Percentiles rank a stretch among this genome's conserved stretches.
phyloP scores from a whole-genome alignment of 2,888 invertebrate species.

The Cataglyphis albicans region DNA sequence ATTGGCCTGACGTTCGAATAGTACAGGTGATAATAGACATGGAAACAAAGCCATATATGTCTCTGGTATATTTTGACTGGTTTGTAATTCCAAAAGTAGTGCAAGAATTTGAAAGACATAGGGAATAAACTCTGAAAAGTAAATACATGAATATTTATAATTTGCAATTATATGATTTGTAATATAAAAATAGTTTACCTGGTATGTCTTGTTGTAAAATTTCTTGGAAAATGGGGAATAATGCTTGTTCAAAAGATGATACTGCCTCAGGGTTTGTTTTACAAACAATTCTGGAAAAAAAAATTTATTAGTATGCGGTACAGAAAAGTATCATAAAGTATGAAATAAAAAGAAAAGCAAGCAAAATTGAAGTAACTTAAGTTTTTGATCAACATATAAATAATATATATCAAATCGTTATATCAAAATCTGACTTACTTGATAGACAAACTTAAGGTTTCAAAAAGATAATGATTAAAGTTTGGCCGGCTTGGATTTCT shows the following conservation, averaged over 20 bases:
- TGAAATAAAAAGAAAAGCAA: conserved; percentile 1
- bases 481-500: conserved; percentile 98
- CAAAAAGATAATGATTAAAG: conserved; percentile 99
- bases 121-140: conserved; percentile 95
- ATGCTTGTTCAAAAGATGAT: conserved; percentile 94
- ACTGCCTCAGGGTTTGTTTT: conserved; percentile 93
- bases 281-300: conserved; percentile 91
- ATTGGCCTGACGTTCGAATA: conserved; percentile 98
- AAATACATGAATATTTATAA: conserved; percentile 53
- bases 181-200: conserved; percentile 87
- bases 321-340: background rate
- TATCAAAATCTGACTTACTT: conserved; percentile 87
- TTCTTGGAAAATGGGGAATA: conserved; percentile 98
- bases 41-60: conserved; percentile 96
- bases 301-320: background rate
- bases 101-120: conserved; percentile 99
- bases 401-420: background rate
- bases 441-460: conserved; percentile 96
- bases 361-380: background rate
- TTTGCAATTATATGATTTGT: conserved; percentile 11
- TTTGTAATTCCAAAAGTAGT: conserved; percentile 93
- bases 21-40: conserved; percentile 94
- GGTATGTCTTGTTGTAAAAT: conserved; percentile 97
- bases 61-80: conserved; percentile 89
- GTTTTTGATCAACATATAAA: background rate